phyloP scores from a whole-genome alignment of 2,797 vertebrate genomes.

The Ceryle rudis region DNA sequence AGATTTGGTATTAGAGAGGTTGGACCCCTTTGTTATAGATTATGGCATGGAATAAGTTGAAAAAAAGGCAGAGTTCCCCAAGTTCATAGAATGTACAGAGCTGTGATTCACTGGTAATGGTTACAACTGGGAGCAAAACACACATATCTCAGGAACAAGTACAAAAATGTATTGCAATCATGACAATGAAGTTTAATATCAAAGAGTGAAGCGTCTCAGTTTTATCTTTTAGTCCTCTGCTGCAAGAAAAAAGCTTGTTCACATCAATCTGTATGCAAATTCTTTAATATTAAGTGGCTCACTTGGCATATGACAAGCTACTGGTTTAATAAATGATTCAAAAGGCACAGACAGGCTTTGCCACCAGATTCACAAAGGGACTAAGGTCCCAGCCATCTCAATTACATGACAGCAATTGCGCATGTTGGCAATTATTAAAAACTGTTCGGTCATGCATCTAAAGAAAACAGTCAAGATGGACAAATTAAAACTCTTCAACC shows the following conservation, averaged over 20 bases:
- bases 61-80: not conserved
- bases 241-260: constrained; percentile 21
- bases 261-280: not conserved
- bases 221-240: not conserved
- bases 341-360: not conserved
- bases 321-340: not conserved
- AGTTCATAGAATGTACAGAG: not conserved
- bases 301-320: not conserved
- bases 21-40: not conserved
- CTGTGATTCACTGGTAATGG: not conserved
- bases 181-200: constrained; percentile 26
- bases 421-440: not conserved
- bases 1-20: not conserved
- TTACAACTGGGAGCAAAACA: not conserved
- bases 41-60: not conserved
- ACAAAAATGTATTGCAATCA: not conserved
- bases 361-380: not conserved
- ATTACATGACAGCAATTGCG: not conserved
- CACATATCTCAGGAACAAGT: not conserved
- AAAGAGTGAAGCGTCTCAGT: not conserved
- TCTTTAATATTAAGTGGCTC: not conserved
- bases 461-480: not conserved
- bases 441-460: not conserved
- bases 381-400: not conserved
- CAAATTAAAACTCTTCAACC: not conserved